These are phyloP conservation scores for Omphaloscelis lunosa DNA, from an alignment of 2,888 invertebrate genomes.

Conservation along the genomic window DNA sequence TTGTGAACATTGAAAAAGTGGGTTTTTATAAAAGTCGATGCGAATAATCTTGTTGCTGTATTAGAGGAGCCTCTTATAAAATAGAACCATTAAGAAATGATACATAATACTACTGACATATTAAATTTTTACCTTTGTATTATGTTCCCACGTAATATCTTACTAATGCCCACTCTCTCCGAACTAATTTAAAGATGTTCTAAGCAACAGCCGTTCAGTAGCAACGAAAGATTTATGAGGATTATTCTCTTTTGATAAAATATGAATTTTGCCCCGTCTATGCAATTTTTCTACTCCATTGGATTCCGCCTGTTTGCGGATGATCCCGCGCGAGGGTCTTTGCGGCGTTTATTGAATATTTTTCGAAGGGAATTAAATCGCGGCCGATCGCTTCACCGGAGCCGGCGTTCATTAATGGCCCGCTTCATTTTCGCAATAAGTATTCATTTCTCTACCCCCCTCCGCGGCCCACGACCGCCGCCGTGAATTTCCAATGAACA, in stretches of 20 bases:
- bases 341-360: constrained; percentile 87
- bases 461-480: constrained; percentile 62
- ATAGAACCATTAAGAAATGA: constrained; percentile 29
- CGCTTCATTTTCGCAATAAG: constrained; percentile 89
- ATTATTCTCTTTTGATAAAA: constrained; percentile 68
- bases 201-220: constrained; percentile 57
- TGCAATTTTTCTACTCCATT: constrained; percentile 79
- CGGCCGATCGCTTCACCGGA: constrained; percentile 81
- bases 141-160: constrained; percentile 20
- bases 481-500: constrained; percentile 83
- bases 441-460: constrained; percentile 85
- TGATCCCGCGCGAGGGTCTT: constrained; percentile 76
- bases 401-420: constrained; percentile 84
- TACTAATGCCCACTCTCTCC: constrained; percentile 33
- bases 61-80: constrained; percentile 38
- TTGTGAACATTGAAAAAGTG: constrained; percentile 77
- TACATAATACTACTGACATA: constrained; percentile 4
- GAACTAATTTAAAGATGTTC: constrained; percentile 54
- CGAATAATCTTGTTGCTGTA: constrained; percentile 70
- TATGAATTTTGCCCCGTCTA: constrained; percentile 68
- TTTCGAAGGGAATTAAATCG: constrained; percentile 87
- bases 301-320: constrained; percentile 77
- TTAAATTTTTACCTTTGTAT: constrained; percentile 15
- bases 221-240: constrained; percentile 63
- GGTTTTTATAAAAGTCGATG: constrained; percentile 76